Evolutionary conservation across 2,113 vertebrate species (phyloP), one percentile per base, ranked within the genome.

Genomic region (Garra rufa): DNA sequence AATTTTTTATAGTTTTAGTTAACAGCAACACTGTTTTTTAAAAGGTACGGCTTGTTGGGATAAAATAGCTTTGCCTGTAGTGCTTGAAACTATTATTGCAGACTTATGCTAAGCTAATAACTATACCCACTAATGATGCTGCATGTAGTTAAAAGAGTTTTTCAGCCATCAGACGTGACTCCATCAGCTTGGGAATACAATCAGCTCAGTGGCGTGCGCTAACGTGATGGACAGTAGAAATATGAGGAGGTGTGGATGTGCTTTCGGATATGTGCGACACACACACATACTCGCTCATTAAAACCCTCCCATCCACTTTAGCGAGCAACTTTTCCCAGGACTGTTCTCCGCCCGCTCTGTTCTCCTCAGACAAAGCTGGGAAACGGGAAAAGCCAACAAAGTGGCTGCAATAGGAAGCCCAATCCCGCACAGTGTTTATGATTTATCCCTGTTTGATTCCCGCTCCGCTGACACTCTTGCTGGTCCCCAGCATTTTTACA

Each of bases 291-390:
- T 69, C 52, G 41, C 50, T 59, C 44, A 26, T 57, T 57, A 87
- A 34, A 81, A 85, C 85, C 65, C 85, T 79, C 87, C 87, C 89
- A 71, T 87, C 87, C 85, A 86, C 87, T 83, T 81, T 85, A 83
- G 83, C 38, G 13, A 83, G 80, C 76, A 78, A 76, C 80, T 85
- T 86, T 87, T 88, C 87, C 86, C 89, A 86, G 84, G 86, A 75
- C 82, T 78, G 76, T 71, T 76, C 77, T 86, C 82, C 75, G 79
- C 82, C 73, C 44, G 73, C 65, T 67, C 81, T 87, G 85, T 89
- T 89, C 75, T 88, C 74, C 74, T 50, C 75, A 88, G 74, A 89
- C 89, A 88, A 90, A 91, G 87, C 86, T 90, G 88, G 89, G 90
- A 89, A 90, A 88, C 76, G 83, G 89, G 85, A 90, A 87, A 87